phyloP scores from a whole-genome alignment of 2,888 invertebrate genomes.

The Exephanes ischioxanthus region DNA sequence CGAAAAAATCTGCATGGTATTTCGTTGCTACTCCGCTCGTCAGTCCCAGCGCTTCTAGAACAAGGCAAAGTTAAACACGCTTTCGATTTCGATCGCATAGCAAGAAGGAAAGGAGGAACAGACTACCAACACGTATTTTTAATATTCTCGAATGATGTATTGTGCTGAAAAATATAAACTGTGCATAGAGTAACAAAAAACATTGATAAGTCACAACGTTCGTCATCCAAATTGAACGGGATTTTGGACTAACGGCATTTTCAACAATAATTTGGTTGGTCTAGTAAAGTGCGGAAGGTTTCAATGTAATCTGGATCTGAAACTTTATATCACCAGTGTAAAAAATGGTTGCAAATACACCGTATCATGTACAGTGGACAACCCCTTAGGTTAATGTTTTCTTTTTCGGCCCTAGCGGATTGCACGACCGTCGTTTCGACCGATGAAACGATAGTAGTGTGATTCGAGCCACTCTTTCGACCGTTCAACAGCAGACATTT shows the following conservation, averaged over 20 bases:
- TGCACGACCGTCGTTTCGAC: no score
- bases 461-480: no score
- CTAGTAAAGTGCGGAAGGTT: background rate
- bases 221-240: background rate
- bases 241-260: background rate
- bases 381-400: no score
- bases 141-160: background rate
- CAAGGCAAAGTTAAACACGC: background rate
- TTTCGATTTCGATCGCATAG: background rate
- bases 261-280: background rate
- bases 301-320: background rate
- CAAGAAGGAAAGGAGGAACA: background rate
- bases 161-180: conserved; percentile 14
- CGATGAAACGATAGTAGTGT: no score
- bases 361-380: no score
- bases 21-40: background rate
- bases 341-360: no score
- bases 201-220: background rate
- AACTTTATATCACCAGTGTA: background rate
- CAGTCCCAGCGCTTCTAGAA: conserved; percentile 23
- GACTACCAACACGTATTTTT: background rate
- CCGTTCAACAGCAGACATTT: no score
- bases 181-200: background rate
- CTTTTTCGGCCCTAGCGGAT: no score
- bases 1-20: background rate